Evolutionary conservation across 2,113 vertebrate genomes (phyloP).

Genomic region (Cottus gobio): DNA sequence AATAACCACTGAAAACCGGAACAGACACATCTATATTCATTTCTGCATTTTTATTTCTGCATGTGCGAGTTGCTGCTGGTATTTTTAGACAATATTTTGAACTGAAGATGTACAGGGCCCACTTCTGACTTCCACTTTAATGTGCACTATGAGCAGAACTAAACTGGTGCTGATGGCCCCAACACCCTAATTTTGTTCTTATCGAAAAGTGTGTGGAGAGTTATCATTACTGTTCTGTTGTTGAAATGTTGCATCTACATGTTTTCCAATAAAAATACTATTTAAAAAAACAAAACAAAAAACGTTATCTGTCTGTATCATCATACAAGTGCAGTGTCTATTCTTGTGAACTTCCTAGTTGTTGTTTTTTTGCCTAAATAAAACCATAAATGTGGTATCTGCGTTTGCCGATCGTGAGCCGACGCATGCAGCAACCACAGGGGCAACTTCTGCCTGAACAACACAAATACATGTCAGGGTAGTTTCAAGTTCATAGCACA

Average conservation of each 20-base stretch:
- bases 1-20: constrained; percentile 13
- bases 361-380: not conserved
- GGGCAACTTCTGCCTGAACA: not conserved
- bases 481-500: not conserved
- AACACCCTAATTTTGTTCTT: too few relatives aligned
- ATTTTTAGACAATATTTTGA: constrained; percentile 1
- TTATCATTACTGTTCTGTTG: too few relatives aligned
- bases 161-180: not conserved
- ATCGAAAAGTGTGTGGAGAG: too few relatives aligned
- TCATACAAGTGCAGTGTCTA: too few relatives aligned
- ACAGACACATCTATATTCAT: not conserved
- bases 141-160: constrained; percentile 1
- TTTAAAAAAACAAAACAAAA: too few relatives aligned
- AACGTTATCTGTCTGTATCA: too few relatives aligned
- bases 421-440: not conserved
- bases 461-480: not conserved
- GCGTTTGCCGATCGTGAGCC: not conserved
- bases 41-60: not conserved
- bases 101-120: constrained; percentile 18
- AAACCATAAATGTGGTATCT: constrained; percentile 1
- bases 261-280: too few relatives aligned
- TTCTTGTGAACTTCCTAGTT: not conserved
- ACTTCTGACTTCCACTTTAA: constrained; percentile 11
- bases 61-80: not conserved
- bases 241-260: not conserved